Evolutionary conservation across 1,140 invertebrate genomes (phyloP), one percentile per base, ranked within the genome.

Genomic region (Neuroterus valhalla): DNA sequence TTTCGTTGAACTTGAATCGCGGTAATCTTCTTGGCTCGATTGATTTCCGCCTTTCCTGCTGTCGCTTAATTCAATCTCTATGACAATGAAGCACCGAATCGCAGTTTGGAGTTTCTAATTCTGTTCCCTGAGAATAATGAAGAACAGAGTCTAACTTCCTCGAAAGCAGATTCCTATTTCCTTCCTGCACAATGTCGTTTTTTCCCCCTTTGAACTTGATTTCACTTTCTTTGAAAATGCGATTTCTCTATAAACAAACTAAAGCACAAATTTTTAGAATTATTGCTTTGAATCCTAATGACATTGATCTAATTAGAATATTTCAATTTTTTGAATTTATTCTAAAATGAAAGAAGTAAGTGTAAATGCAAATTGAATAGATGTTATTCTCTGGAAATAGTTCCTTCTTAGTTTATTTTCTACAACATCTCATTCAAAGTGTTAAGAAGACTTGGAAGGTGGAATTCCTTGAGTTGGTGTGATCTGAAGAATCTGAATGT

Each of bases 71-170:
- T 83, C 74, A 74, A 83, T 83, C 68, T 78, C 48, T 75, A 48
- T 80, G 71, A 81, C 75, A 81, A 86, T 81, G 79, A 76, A 79
- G 69, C 68, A 17, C 62, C 45, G 67, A 68, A 68, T 72, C 69
- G 68, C 26, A 76, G 80, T 84, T 82, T 80, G 70, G 67, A 81
- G 81, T 80, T 84, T 77, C 79, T 55, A 70, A 74, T 79, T 81
- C 52, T 69, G 75, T 45, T 42, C 62, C 17, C 55, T 44, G n/a
- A 10, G 23, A 62, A 62, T 62, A 62, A 62, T 26, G 23, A 31
- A 62, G 52, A 31, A 4, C 23, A n/a, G 52, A 62, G n/a, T 62
- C 21, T 21, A 52, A 52, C 50, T 52, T n/a, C 11, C 23, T 23
- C 46, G 15, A 19, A 48, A 14, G 12, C 52, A 62, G 26, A 31